Evolutionary conservation across 1,140 invertebrate genomes (phyloP).

Genomic region (Drosophila ananassae): DNA sequence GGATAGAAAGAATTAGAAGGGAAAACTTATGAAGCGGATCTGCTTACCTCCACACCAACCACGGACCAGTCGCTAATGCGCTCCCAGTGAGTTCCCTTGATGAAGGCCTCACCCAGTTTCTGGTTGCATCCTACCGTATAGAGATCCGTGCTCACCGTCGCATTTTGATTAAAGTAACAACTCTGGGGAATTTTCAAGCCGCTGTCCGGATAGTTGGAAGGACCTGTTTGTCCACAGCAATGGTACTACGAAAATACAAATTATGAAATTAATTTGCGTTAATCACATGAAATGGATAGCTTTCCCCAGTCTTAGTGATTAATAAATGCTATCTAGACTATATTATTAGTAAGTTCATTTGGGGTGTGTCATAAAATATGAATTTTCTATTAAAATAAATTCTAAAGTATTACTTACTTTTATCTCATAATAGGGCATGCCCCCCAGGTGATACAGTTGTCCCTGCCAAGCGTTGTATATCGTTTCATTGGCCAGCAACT

Average conservation of each 20-base stretch:
- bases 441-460: conserved; percentile 41
- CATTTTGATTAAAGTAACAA: conserved; percentile 71
- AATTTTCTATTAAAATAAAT: neutral
- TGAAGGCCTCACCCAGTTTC: conserved; percentile 43
- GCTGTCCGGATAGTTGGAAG: conserved; percentile 57
- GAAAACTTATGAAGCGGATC: neutral
- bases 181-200: conserved; percentile 59
- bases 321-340: too few species aligned
- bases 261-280: conserved; percentile 3
- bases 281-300: too few species aligned
- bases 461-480: conserved; percentile 67
- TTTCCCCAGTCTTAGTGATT: too few species aligned
- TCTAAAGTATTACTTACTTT: conserved; percentile 49
- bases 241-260: conserved; percentile 56
- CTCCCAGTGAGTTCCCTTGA: conserved; percentile 64
- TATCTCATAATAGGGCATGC: conserved; percentile 73
- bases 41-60: conserved; percentile 70
- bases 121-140: conserved; percentile 58
- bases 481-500: conserved; percentile 68
- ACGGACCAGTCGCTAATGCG: conserved; percentile 71
- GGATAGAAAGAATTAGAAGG: neutral
- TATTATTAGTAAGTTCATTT: too few species aligned
- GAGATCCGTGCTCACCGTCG: conserved; percentile 52
- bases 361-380: too few species aligned
- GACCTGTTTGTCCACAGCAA: conserved; percentile 72